These are phyloP conservation scores for Cremastobaeus sp. DNA, from an alignment of 2,888 invertebrate species.

Conservation along the genomic window DNA sequence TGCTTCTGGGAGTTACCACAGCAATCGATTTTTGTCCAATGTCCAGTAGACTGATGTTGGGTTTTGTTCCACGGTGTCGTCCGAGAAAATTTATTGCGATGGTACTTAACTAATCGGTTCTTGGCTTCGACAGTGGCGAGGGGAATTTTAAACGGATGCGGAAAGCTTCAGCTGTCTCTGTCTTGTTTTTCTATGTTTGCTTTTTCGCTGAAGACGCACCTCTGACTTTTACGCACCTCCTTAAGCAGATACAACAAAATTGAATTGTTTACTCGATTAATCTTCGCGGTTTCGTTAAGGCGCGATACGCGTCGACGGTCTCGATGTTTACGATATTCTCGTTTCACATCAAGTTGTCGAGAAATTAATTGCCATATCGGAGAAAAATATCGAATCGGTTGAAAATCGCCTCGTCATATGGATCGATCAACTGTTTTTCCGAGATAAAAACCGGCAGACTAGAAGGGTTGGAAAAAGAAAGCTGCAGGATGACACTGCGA, in stretches of 20 bases:
- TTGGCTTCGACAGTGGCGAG: neutral
- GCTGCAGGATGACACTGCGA: slow-evolving; percentile 49
- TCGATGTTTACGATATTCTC: no score
- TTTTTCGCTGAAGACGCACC: no score
- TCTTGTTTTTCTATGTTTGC: no score
- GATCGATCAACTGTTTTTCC: slow-evolving; percentile 27
- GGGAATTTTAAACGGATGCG: slow-evolving; percentile 2
- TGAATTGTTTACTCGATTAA: no score
- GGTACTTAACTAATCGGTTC: slow-evolving; percentile 16
- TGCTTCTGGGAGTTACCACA: slow-evolving; percentile 22
- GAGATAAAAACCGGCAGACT: slow-evolving; percentile 12
- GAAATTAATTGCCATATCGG: neutral
- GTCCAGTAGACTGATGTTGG: neutral
- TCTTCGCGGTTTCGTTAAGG: neutral
- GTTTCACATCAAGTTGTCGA: neutral
- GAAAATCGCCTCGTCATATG: slow-evolving; percentile 9
- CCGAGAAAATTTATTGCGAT: slow-evolving; percentile 7
- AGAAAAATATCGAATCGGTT: neutral
- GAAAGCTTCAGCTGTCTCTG: slow-evolving; percentile 14
- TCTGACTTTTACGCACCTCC: no score
- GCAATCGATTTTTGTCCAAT: slow-evolving; percentile 22
- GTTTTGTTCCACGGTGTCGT: slow-evolving; percentile 5
- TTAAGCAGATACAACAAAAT: no score
- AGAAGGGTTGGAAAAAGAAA: slow-evolving; percentile 44
- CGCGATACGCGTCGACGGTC: no score